Evolutionary conservation across 2,113 vertebrate genomes (phyloP).

Genomic region (Lagopus leucura): DNA sequence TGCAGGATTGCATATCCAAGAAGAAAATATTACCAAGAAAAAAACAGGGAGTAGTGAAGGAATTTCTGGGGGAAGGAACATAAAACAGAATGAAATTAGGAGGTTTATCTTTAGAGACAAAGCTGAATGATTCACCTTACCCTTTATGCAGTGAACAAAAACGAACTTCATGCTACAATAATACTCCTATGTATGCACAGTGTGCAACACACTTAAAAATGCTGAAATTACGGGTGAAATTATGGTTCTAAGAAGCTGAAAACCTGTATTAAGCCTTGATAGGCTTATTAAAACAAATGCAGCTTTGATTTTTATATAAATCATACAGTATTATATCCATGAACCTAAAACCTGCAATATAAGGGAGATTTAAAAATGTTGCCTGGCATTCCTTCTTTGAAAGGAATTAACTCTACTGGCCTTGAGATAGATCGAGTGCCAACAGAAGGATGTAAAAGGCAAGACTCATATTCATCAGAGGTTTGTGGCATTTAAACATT

Average conservation of each 20-base stretch:
- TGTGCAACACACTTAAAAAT: not conserved
- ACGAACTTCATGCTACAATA: not conserved
- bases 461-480: constrained; percentile 33
- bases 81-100: not conserved
- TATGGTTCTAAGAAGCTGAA: not conserved
- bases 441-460: constrained; percentile 47
- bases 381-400: not conserved
- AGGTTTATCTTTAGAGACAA: not conserved
- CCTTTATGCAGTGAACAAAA: not conserved
- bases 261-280: not conserved
- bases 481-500: not conserved
- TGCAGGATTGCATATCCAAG: not conserved
- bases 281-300: not conserved
- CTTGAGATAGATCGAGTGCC: constrained; percentile 45
- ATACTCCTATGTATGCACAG: not conserved
- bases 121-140: not conserved
- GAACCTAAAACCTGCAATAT: not conserved
- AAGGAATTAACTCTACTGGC: not conserved
- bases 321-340: not conserved
- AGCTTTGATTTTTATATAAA: not conserved
- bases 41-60: not conserved
- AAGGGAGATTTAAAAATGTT: not conserved
- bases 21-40: not conserved
- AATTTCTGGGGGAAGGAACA: not conserved
- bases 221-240: not conserved